These are phyloP conservation scores for Prosopocoilus inquinatus DNA, from an alignment of 2,888 invertebrate genomes.

Conservation along the genomic window DNA sequence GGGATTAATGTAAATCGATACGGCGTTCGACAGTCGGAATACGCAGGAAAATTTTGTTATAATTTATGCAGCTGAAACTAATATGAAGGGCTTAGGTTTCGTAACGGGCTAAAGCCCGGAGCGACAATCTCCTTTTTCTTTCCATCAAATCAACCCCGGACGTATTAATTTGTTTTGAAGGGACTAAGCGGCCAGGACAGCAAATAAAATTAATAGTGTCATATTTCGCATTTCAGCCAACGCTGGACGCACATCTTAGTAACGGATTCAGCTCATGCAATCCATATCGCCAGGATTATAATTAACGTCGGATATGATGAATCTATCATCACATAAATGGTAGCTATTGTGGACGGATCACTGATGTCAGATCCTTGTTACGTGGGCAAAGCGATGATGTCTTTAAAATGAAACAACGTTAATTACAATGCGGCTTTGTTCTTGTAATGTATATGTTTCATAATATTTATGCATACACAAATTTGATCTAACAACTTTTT, in stretches of 20 bases:
- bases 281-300: constrained; percentile 40
- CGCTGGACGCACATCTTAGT: not conserved
- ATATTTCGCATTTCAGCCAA: constrained; percentile 3
- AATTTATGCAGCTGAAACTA: no score
- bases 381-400: constrained; percentile 9
- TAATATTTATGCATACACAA: no score
- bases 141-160: not conserved
- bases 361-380: constrained; percentile 38
- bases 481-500: no score
- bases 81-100: no score
- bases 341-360: constrained; percentile 38
- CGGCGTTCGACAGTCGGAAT: no score
- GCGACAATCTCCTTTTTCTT: no score
- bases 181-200: not conserved
- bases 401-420: constrained; percentile 14
- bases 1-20: no score
- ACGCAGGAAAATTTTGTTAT: no score
- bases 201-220: constrained; percentile 4
- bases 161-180: not conserved
- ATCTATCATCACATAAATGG: constrained; percentile 42
- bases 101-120: no score
- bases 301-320: constrained; percentile 45
- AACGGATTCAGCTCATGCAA: constrained; percentile 37
- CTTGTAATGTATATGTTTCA: no score
- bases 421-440: constrained; percentile 8